phyloP scores from a whole-genome alignment of 2,888 invertebrate species.

The Pyrocoelia pectoralis region DNA sequence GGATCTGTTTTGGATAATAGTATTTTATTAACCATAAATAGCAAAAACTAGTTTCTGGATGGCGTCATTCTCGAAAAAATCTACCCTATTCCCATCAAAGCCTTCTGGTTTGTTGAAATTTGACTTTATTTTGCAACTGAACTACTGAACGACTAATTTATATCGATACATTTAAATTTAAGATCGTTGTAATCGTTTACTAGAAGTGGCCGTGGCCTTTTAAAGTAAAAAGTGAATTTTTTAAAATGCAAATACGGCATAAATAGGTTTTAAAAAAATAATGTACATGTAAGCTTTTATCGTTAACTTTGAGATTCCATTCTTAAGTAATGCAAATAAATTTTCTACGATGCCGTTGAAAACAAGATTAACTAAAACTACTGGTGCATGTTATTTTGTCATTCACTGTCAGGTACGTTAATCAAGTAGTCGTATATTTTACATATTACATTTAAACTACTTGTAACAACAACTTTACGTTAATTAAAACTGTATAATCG shows the following conservation, averaged over 20 bases:
- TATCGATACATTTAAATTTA: too few relatives aligned
- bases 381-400: conserved; percentile 38
- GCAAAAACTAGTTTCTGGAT: too few relatives aligned
- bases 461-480: conserved; percentile 32
- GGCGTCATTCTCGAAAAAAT: too few relatives aligned
- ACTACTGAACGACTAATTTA: too few relatives aligned
- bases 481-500: conserved; percentile 12
- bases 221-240: neutral
- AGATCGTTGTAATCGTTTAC: too few relatives aligned
- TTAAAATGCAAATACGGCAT: neutral
- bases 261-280: neutral
- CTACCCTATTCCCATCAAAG: too few relatives aligned
- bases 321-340: conserved; percentile 1
- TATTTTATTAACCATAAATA: too few relatives aligned
- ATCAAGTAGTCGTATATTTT: conserved; percentile 38
- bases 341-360: conserved; percentile 7
- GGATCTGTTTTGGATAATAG: too few relatives aligned
- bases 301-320: neutral
- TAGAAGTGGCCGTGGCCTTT: neutral
- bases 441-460: conserved; percentile 19
- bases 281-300: conserved; percentile 1
- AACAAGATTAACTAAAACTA: conserved; percentile 5
- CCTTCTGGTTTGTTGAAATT: too few relatives aligned
- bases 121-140: too few relatives aligned
- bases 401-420: conserved; percentile 41